Percentiles rank a stretch among this genome's conserved stretches.
These are phyloP conservation scores for Caenorhabditis inopinata DNA, from an alignment of 1,140 invertebrate genomes.

Conservation along the genomic window DNA sequence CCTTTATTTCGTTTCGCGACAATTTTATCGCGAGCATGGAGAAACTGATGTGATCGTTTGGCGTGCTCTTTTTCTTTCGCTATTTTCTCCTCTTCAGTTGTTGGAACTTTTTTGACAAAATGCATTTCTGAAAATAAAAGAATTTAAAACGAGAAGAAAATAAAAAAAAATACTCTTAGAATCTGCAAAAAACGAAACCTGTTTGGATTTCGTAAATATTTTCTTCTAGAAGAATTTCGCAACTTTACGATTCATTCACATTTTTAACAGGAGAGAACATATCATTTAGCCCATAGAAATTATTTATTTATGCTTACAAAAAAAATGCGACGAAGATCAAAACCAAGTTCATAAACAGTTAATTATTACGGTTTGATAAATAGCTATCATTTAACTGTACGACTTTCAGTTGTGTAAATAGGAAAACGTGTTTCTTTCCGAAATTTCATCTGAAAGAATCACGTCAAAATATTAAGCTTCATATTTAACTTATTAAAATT, in stretches of 20 bases:
- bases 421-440: too few relatives aligned
- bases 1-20: slow-evolving; percentile 31
- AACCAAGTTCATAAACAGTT: slow-evolving; percentile 14
- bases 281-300: not conserved
- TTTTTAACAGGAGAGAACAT: too few relatives aligned
- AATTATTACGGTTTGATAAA: too few relatives aligned
- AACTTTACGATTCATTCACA: not conserved
- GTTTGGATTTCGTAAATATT: not conserved
- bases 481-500: too few relatives aligned
- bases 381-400: too few relatives aligned
- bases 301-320: not conserved
- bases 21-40: slow-evolving; percentile 29
- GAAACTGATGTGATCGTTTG: not conserved
- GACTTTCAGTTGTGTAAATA: too few relatives aligned
- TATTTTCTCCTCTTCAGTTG: slow-evolving; percentile 34
- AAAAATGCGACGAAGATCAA: slow-evolving; percentile 11
- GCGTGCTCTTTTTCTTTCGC: slow-evolving; percentile 6
- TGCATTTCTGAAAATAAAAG: slow-evolving; percentile 11
- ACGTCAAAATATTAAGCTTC: too few relatives aligned
- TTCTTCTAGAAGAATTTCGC: not conserved
- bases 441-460: too few relatives aligned
- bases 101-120: slow-evolving; percentile 46
- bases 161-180: too few relatives aligned
- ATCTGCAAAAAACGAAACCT: not conserved
- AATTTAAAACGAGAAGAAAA: too few relatives aligned